Evolutionary conservation across 2,113 vertebrate genomes (phyloP).

Genomic region (Dissostichus mawsoni): DNA sequence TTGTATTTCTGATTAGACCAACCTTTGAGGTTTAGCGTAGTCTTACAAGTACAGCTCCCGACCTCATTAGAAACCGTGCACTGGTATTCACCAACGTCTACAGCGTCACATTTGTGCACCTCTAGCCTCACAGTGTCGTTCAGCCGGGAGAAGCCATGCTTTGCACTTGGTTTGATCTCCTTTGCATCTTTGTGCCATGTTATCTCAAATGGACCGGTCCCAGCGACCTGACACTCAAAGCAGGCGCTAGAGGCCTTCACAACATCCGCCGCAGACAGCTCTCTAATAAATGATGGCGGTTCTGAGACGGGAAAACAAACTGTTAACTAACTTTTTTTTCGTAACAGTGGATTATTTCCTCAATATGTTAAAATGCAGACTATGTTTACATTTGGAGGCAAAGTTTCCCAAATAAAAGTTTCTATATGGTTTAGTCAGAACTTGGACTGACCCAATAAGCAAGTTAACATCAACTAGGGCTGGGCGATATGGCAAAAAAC

Average conservation of each 20-base stretch:
- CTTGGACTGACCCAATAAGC: neutral
- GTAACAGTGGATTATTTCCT: neutral
- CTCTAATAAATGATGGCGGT: conserved; percentile 90
- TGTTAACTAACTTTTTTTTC: neutral
- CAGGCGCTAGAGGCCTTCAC: conserved; percentile 88
- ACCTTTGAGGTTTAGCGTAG: conserved; percentile 95
- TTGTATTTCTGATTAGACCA: conserved; percentile 68
- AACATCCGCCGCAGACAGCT: conserved; percentile 86
- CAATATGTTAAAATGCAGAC: neutral
- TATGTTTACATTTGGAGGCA: neutral
- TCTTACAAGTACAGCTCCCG: conserved; percentile 91
- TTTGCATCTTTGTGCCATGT: conserved; percentile 95
- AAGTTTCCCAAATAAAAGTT: neutral
- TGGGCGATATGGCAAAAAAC: too few relatives aligned
- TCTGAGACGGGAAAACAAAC: conserved; percentile 84
- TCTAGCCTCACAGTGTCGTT: conserved; percentile 87
- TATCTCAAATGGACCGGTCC: conserved; percentile 92
- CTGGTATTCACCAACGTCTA: conserved; percentile 95
- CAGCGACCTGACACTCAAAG: conserved; percentile 90
- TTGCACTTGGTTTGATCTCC: conserved; percentile 93
- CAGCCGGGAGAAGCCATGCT: conserved; percentile 87
- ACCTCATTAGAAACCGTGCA: conserved; percentile 93
- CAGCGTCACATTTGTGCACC: conserved; percentile 89
- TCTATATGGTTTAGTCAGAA: neutral
- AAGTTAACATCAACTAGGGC: too few relatives aligned